Evolutionary conservation across 2,797 vertebrate species (phyloP).

Genomic region (Bothrops alternatus): DNA sequence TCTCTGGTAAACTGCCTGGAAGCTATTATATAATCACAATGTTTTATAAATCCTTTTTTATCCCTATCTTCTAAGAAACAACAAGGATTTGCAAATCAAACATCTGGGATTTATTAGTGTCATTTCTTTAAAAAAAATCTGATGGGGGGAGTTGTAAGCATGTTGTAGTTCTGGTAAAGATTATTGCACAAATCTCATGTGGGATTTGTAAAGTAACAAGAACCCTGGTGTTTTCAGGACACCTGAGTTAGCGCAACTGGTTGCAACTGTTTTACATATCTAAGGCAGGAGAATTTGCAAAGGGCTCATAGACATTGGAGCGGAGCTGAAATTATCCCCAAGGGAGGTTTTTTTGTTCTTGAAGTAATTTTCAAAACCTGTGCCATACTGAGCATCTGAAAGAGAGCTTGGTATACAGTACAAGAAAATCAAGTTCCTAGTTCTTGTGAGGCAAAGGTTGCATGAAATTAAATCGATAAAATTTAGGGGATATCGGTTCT

Average conservation of each 20-base stretch:
- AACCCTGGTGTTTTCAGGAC: conserved; percentile 15
- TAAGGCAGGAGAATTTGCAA: not conserved
- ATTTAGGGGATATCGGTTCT: not conserved
- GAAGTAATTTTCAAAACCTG: not conserved
- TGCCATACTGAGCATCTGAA: not conserved
- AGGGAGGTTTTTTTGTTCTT: not conserved
- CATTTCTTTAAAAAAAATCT: conserved; percentile 44
- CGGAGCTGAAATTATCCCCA: not conserved
- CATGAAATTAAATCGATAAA: not conserved
- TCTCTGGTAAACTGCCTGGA: conserved; percentile 18
- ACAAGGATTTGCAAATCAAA: conserved; percentile 57
- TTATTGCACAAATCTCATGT: conserved; percentile 32
- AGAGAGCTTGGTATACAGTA: not conserved
- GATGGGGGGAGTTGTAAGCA: conserved; percentile 29
- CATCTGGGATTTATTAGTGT: conserved; percentile 38
- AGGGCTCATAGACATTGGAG: not conserved
- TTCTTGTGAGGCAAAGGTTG: not conserved
- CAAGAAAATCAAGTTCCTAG: not conserved
- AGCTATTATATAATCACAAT: conserved; percentile 42
- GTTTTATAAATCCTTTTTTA: conserved; percentile 49
- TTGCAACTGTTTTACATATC: not conserved
- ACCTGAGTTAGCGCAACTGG: not conserved
- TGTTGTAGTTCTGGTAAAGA: conserved; percentile 10
- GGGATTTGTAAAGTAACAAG: conserved; percentile 37
- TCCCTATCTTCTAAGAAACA: conserved; percentile 38